A percentile compares a stretch with the other conserved stretches of the same genome.
Conservation (phyloP, 2,797 vertebrate species). For the Poeciliopsis gracilis region DNA sequence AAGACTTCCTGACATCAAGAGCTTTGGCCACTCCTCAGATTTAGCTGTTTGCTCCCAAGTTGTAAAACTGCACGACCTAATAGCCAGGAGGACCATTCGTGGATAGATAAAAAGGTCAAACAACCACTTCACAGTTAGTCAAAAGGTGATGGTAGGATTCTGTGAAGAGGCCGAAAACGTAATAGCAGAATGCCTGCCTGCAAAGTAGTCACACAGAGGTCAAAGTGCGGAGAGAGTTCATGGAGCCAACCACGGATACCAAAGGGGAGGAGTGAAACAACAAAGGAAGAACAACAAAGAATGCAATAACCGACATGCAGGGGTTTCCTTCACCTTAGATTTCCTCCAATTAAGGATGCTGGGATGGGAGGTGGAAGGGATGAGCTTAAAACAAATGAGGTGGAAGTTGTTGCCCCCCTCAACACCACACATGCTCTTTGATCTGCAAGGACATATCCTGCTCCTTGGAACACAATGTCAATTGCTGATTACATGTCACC, state of each 20-base stretch:
- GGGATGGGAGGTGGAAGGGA: slow-evolving; percentile 49
- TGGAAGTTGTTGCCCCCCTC: slow-evolving; percentile 45
- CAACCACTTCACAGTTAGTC: slow-evolving; percentile 54
- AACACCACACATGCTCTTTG: slow-evolving; percentile 48
- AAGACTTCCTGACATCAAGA: slow-evolving; percentile 61
- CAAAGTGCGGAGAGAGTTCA: slow-evolving; percentile 82
- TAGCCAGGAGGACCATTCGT: slow-evolving; percentile 41
- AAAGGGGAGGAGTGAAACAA: slow-evolving; percentile 53
- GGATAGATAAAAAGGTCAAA: slow-evolving; percentile 57
- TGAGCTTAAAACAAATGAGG: slow-evolving; percentile 55
- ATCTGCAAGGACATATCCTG: slow-evolving; percentile 51
- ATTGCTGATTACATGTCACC: slow-evolving; percentile 33
- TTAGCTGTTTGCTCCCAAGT: slow-evolving; percentile 49
- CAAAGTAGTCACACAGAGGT: slow-evolving; percentile 72
- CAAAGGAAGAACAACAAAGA: slow-evolving; percentile 73
- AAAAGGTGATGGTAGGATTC: slow-evolving; percentile 55
- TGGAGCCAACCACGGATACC: slow-evolving; percentile 52
- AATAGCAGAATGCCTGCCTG: slow-evolving; percentile 62
- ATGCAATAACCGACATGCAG: slow-evolving; percentile 61
- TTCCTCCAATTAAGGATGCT: slow-evolving; percentile 59
- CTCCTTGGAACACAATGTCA: slow-evolving; percentile 37
- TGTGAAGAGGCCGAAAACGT: slow-evolving; percentile 44
- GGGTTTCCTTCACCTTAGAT: slow-evolving; percentile 53
- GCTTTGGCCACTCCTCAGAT: slow-evolving; percentile 49
- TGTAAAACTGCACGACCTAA: slow-evolving; percentile 68